Base-by-base conservation (phyloP, 2,113 vertebrate genomes). In the Todiramphus chloris region DNA sequence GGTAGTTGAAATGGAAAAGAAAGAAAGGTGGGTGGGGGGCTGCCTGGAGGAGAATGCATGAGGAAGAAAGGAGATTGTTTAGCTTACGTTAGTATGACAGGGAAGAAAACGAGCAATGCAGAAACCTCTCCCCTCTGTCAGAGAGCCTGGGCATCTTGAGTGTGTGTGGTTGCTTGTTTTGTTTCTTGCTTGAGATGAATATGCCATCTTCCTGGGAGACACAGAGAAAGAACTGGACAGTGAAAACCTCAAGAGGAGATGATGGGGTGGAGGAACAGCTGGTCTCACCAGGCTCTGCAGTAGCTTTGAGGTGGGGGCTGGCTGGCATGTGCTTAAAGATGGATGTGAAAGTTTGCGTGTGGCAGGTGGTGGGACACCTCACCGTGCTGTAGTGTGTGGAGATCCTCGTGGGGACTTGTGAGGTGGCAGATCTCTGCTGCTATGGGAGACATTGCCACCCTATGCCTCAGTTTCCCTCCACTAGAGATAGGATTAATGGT, bases 1-100 rank as follows among this genome's bases (percentile, higher is more conserved):
- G 96, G 97, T 94, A 70, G 96, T 50, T 93, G 89, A 83, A 94
- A 96, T 86, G 86, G 89, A 92, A 72, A 11, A 60, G 97, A 93
- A 90, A 95, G 92, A 93, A 66, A 83, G 48, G 50, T 74, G 82
- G 43, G 64, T 82, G 78, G 46, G 89, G 89, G 78, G 55, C 76
- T 75, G 94, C 46, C 33, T 27, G 62, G 39, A 92, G 59, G 33
- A 95, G 46, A 50, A 72, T 5, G 68, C 76, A 35, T 0, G 1
- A 37, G 67, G 50, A 84, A 90, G 56, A 58, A 92, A 93, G 58
- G 76, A 97, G 91, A 64, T 64, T 89, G 74, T 92, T 96, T 92
- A 89, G 90, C 63, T 94, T 79, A 53, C 9, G 28, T 94, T 94
- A 83, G 95, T 91, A 90, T 23, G 25, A 79, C 43, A 58, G 76